A percentile compares a stretch with the other conserved stretches of the same genome.
These are phyloP conservation scores for Strix uralensis DNA, from an alignment of 2,113 vertebrate species.

Conservation along the genomic window DNA sequence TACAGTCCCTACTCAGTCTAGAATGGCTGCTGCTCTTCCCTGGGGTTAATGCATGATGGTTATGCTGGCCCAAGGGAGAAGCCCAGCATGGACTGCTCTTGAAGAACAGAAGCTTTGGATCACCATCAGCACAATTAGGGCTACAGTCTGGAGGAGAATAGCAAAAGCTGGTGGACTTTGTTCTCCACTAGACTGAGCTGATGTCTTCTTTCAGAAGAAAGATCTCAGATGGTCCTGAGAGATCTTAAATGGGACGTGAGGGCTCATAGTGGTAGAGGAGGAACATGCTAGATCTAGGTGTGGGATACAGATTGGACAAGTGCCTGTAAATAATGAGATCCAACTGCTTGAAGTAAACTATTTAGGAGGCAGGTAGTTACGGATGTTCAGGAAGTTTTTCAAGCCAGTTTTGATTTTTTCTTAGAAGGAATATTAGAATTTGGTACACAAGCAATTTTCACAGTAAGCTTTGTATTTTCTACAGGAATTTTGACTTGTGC, in stretches of 20 bases:
- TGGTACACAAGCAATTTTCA: neutral
- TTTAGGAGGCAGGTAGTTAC: neutral
- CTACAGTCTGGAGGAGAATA: neutral
- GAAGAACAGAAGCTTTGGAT: neutral
- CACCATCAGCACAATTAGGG: neutral
- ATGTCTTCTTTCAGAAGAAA: neutral
- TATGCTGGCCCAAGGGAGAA: neutral
- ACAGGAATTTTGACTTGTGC: neutral
- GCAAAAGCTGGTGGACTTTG: neutral
- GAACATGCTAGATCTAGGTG: neutral
- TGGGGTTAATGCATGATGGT: fast-evolving
- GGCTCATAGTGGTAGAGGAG: neutral
- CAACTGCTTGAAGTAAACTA: neutral
- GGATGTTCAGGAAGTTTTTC: neutral
- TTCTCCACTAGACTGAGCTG: neutral
- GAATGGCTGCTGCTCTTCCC: neutral
- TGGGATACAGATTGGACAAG: neutral
- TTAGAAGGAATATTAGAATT: neutral
- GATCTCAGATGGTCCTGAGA: neutral
- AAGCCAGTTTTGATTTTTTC: neutral
- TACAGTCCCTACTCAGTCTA: neutral
- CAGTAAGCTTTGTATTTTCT: neutral
- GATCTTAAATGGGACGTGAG: neutral
- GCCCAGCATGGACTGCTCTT: neutral
- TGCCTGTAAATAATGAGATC: neutral